These are phyloP conservation scores for Sebastes elongatus DNA, from an alignment of 2,797 vertebrate genomes.

Conservation along the genomic window DNA sequence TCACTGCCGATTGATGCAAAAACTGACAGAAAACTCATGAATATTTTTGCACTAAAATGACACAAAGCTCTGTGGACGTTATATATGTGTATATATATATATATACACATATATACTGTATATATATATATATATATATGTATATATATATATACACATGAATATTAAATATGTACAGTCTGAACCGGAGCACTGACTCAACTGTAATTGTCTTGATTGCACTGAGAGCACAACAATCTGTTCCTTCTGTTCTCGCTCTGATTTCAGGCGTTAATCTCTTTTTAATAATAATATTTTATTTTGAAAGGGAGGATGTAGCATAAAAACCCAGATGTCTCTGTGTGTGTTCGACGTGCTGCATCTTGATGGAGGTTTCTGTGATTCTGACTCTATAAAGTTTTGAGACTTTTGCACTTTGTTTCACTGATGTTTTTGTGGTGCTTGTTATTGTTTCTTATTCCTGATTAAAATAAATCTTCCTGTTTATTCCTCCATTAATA, in stretches of 20 bases:
- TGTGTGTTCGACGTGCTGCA: not conserved
- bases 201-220: constrained; percentile 36
- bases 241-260: constrained; percentile 40
- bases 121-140: no score
- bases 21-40: not conserved
- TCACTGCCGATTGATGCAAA: constrained; percentile 37
- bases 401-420: not conserved
- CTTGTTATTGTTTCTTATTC: not conserved
- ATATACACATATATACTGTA: no score
- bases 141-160: not conserved
- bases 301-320: constrained; percentile 39
- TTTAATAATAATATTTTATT: constrained; percentile 9
- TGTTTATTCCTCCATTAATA: not conserved
- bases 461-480: not conserved
- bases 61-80: not conserved
- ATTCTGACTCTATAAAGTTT: constrained; percentile 27
- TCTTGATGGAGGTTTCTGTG: not conserved
- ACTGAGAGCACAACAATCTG: constrained; percentile 51
- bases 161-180: not conserved
- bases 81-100: not conserved
- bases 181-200: not conserved
- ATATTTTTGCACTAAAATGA: constrained; percentile 47
- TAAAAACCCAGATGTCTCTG: constrained; percentile 26
- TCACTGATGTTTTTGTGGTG: constrained; percentile 38
- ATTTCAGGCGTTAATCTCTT: constrained; percentile 55